phyloP scores from a whole-genome alignment of 1,140 invertebrate genomes.

The Acromyrmex charruanus region DNA sequence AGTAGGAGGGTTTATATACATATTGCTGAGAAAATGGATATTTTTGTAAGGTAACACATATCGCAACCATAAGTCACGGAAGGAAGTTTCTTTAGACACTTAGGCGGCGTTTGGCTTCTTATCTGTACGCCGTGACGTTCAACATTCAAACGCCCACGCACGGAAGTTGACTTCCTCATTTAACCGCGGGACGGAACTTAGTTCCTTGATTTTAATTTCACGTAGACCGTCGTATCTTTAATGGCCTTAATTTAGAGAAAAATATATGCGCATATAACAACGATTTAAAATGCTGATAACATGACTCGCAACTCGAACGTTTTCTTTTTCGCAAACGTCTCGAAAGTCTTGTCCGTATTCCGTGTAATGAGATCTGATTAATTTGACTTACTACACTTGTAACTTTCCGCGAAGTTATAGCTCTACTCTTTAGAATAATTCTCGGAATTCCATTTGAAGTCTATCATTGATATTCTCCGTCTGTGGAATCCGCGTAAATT shows the following conservation, averaged over 20 bases:
- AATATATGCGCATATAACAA: conserved; percentile 41
- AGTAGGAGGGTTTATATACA: neutral
- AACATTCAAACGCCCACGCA: conserved; percentile 81
- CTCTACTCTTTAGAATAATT: neutral
- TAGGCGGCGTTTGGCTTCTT: conserved; percentile 69
- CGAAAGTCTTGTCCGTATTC: neutral
- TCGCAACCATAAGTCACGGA: conserved; percentile 35
- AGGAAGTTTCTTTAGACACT: conserved; percentile 65
- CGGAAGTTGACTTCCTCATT: conserved; percentile 83
- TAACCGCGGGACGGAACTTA: conserved; percentile 79
- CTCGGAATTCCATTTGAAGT: neutral
- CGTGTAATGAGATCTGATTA: conserved; percentile 15
- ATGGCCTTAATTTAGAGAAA: conserved; percentile 52
- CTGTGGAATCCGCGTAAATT: conserved; percentile 33
- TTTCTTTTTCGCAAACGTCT: neutral
- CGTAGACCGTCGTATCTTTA: conserved; percentile 64
- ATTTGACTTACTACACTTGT: neutral
- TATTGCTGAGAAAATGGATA: conserved; percentile 6
- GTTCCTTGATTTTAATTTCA: conserved; percentile 72
- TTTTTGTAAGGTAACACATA: conserved; percentile 23
- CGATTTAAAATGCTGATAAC: neutral
- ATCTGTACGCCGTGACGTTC: conserved; percentile 79
- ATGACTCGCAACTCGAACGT: neutral
- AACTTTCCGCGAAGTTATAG: neutral
- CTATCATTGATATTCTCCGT: conserved; percentile 2